A percentile compares a stretch with the other conserved stretches of the same genome.
These are phyloP conservation scores for Notechis scutatus DNA, from an alignment of 2,113 vertebrate genomes.

Conservation along the genomic window DNA sequence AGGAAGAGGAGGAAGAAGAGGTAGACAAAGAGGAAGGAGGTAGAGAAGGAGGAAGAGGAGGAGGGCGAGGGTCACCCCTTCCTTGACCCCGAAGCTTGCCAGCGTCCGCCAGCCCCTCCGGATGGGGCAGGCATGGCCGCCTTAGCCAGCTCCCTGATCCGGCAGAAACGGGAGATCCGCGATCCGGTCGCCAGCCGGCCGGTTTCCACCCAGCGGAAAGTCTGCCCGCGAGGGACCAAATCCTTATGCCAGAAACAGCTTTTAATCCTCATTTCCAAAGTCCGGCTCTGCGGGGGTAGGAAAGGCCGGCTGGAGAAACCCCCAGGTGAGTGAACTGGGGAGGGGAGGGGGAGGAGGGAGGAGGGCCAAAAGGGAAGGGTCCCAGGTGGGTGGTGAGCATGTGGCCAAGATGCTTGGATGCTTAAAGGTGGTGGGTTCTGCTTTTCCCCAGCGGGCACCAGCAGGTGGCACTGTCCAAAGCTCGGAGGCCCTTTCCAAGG, in stretches of 20 bases:
- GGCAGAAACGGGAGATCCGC: conserved; percentile 1
- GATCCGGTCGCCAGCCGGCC: neutral
- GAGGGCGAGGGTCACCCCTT: too few species aligned
- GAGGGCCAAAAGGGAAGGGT: neutral
- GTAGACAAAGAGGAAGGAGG: too few species aligned
- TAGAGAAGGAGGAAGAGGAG: too few species aligned
- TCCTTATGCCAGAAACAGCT: neutral
- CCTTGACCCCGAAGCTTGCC: neutral
- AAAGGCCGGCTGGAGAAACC: too few species aligned
- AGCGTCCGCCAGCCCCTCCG: neutral
- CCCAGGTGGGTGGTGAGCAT: neutral
- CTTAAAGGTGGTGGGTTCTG: neutral
- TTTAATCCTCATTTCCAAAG: neutral
- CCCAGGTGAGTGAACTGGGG: too few species aligned
- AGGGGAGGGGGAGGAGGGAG: neutral
- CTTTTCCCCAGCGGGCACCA: neutral
- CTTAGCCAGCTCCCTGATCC: neutral
- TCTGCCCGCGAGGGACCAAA: neutral
- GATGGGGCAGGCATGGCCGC: conserved; percentile 10
- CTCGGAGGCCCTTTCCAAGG: neutral
- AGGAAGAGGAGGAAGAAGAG: neutral
- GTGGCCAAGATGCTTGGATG: neutral
- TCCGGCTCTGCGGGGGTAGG: too few species aligned
- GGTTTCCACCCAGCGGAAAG: neutral
- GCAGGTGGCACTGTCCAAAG: neutral